Evolutionary conservation across 2,888 invertebrate species (phyloP).

Genomic region (Cephus spinipes): DNA sequence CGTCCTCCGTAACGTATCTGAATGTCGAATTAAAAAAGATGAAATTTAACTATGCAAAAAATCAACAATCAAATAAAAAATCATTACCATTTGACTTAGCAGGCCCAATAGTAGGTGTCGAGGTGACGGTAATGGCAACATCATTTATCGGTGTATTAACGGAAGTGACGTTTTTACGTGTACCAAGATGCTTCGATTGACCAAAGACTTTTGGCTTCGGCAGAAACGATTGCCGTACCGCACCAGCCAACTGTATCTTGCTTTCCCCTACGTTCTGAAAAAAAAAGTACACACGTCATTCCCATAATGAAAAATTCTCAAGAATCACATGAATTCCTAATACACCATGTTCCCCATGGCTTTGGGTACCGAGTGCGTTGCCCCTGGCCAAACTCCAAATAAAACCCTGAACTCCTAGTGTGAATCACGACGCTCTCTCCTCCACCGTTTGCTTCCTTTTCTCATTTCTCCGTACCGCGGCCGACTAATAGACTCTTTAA

Average conservation of each 20-base stretch:
- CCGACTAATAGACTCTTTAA: background rate
- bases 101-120: background rate
- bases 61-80: background rate
- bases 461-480: background rate
- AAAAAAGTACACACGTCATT: slow-evolving; percentile 4
- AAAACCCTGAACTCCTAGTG: slow-evolving; percentile 35
- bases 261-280: slow-evolving; percentile 60
- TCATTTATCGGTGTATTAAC: slow-evolving; percentile 23
- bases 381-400: slow-evolving; percentile 54
- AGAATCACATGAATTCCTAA: background rate
- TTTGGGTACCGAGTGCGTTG: slow-evolving; percentile 39
- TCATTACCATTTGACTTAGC: background rate
- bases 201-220: slow-evolving; percentile 50
- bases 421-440: slow-evolving; percentile 35
- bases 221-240: slow-evolving; percentile 54
- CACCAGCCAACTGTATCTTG: slow-evolving; percentile 57
- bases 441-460: background rate
- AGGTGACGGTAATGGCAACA: background rate
- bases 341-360: background rate
- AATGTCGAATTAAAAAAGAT: background rate
- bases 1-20: background rate
- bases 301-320: background rate
- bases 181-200: slow-evolving; percentile 25
- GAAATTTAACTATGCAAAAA: background rate
- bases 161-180: background rate